Conservation (phyloP, 2,888 invertebrate genomes). For the Chesias legatella region DNA sequence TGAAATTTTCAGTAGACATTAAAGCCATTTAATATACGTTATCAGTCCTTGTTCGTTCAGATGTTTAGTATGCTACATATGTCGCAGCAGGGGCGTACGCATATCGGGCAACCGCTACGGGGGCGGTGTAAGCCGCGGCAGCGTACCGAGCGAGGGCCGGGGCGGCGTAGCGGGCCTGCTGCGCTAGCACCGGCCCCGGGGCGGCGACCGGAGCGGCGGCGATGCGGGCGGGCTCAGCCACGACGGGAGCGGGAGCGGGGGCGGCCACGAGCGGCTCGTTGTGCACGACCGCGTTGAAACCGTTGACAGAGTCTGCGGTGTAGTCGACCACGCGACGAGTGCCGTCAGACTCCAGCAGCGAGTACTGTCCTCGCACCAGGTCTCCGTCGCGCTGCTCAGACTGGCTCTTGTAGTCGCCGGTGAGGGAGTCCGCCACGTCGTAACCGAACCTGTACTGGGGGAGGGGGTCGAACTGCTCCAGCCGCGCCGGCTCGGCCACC, state of each 20-base stretch:
- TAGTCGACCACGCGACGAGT: conserved; percentile 65
- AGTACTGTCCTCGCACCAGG: conserved; percentile 67
- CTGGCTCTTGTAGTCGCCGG: conserved; percentile 67
- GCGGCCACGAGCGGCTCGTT: conserved; percentile 45
- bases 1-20: conserved; percentile 36
- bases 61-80: conserved; percentile 48
- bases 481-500: too few relatives aligned
- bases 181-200: too few relatives aligned
- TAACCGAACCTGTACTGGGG: conserved; percentile 79
- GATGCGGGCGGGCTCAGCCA: conserved; percentile 41
- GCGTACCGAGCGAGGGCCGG: conserved; percentile 29
- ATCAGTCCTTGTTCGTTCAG: conserved; percentile 40
- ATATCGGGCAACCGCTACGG: conserved; percentile 27
- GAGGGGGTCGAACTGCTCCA: conserved; percentile 74
- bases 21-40: conserved; percentile 44
- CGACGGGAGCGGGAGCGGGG: conserved; percentile 32
- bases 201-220: conserved; percentile 47
- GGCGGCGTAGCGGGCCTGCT: conserved; percentile 34
- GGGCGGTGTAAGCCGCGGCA: conserved; percentile 38
- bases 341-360: conserved; percentile 60
- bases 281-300: conserved; percentile 65
- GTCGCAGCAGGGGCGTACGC: conserved; percentile 50
- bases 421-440: conserved; percentile 59
- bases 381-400: conserved; percentile 75
- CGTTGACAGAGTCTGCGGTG: conserved; percentile 58